These are phyloP conservation scores for Enteromius thamalakanensis DNA, from an alignment of 2,797 vertebrate genomes.

Conservation along the genomic window DNA sequence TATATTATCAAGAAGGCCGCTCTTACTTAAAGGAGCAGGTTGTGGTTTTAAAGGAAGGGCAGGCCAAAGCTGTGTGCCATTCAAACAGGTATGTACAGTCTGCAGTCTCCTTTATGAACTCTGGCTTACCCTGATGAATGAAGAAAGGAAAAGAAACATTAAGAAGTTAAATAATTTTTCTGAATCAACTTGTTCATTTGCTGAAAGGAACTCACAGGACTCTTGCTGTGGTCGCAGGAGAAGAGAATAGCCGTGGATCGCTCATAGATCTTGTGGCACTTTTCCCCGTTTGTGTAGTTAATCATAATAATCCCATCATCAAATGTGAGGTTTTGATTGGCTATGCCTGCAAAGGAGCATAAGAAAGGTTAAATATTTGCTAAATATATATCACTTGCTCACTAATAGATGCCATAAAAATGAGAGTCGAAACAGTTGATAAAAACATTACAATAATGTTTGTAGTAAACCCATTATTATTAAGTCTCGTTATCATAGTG, in stretches of 20 bases:
- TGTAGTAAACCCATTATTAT: too few species aligned
- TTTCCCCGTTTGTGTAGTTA: constrained; percentile 89
- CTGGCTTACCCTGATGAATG: constrained; percentile 74
- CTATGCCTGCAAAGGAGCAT: constrained; percentile 75
- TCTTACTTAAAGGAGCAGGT: constrained; percentile 93
- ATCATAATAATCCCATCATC: constrained; percentile 90
- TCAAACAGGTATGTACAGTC: constrained; percentile 94
- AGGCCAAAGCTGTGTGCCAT: constrained; percentile 90
- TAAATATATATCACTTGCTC: too few species aligned
- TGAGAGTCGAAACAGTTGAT: too few species aligned
- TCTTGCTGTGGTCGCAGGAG: constrained; percentile 83
- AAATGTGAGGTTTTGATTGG: constrained; percentile 82
- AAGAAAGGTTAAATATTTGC: background rate
- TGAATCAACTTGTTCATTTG: background rate
- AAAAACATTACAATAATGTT: too few species aligned
- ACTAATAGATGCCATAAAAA: too few species aligned
- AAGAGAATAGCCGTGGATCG: constrained; percentile 91
- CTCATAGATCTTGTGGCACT: constrained; percentile 86
- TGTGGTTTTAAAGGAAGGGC: constrained; percentile 82
- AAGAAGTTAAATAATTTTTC: too few species aligned
- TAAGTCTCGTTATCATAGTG: too few species aligned
- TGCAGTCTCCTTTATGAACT: constrained; percentile 89
- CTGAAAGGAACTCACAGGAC: constrained; percentile 75
- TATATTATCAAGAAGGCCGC: background rate
- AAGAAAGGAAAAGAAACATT: background rate